phyloP scores from a whole-genome alignment of 2,888 invertebrate genomes.

The Tromatobia lineatoria region DNA sequence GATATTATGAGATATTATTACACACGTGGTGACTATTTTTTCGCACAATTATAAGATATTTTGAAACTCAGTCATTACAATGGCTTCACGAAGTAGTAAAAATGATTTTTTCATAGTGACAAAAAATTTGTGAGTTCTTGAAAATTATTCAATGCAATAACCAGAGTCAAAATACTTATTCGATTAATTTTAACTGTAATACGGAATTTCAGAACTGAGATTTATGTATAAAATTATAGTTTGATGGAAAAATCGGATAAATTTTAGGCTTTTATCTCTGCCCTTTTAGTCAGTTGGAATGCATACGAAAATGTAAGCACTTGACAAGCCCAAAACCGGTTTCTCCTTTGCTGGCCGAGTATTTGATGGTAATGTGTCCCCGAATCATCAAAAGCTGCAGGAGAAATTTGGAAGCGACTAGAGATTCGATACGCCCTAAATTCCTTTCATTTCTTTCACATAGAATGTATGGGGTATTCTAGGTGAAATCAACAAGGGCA shows the following conservation, averaged over 20 bases:
- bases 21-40: too few relatives aligned
- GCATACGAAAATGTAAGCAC: not conserved
- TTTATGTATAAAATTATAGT: not conserved
- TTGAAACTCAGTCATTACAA: not conserved
- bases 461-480: too few relatives aligned
- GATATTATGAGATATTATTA: too few relatives aligned
- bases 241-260: not conserved
- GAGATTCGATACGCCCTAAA: constrained; percentile 5
- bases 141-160: not conserved
- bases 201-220: not conserved
- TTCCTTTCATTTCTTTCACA: not conserved
- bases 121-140: not conserved
- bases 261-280: not conserved
- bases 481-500: not conserved
- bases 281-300: not conserved
- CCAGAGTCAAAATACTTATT: not conserved
- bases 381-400: constrained; percentile 3
- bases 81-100: not conserved
- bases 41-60: not conserved
- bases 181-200: not conserved
- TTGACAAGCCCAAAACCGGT: constrained; percentile 3
- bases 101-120: not conserved
- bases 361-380: constrained; percentile 7
- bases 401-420: constrained; percentile 1
- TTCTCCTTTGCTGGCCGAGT: not conserved